Base-by-base conservation (phyloP, 2,113 vertebrate genomes). In the Copsychus sechellarum region DNA sequence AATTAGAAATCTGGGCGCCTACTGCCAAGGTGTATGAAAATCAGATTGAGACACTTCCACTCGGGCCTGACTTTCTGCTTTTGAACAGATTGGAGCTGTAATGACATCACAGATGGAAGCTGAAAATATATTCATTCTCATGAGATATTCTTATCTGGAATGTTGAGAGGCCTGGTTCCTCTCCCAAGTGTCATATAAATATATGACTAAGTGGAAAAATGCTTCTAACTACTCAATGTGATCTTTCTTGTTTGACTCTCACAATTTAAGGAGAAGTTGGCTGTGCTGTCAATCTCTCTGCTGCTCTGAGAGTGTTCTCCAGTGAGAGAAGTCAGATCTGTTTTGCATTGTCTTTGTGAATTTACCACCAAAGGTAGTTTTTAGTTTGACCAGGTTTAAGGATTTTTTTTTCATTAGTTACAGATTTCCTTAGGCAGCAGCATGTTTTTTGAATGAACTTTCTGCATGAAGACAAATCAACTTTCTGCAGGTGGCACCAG, bases 101-200 rank as follows among this genome's bases (percentile, higher is more conserved):
- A 81, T 94, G 88, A 94, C 94, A 92, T 89, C 86, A 82, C 88
- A 97, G 95, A 96, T 96, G 93, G 92, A 82, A 90, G 66, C 85
- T 88, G 70, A 74, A 93, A 85, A 92, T 90, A 93, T 12, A 65
- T 78, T 80, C 48, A 90, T 92, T 96, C 83, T 92, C 89, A 33
- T 71, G 77, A 92, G 82, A 86, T 78, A 81, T 64, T 93, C 76
- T 86, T 84, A 89, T 86, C 72, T 71, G 22, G 65, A 92, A 43
- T 51, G 84, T 15, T 83, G 69, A 77, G 66, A 85, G 42, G 40
- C 71, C 79, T 87, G 31, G 7, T 87, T 94, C 84, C 81, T 43
- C 45, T 11, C 62, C 17, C 4, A 43, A 66, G 33, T 92, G 81
- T 72, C 57, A 72, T 50, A 85, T 70, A 86, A 77, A 57, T 50